Evolutionary conservation across 30 jellyfish, hydroid and myxozoan genomes (phyloP), one percentile per base, ranked within the genome.

Genomic region (Pelagia noctiluca): DNA sequence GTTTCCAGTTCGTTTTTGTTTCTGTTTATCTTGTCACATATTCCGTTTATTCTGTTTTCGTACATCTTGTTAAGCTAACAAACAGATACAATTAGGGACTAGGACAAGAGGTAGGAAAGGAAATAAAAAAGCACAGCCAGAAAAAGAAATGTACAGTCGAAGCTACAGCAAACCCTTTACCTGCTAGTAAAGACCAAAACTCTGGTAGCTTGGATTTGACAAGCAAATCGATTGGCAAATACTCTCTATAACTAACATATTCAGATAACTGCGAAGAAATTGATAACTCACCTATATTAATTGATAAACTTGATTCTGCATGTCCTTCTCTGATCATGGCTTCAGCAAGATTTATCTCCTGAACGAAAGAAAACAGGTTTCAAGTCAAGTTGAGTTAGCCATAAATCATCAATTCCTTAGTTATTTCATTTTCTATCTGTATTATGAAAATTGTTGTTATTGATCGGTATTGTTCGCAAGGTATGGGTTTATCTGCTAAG

Each of bases 321-420:
- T 34, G 57, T 7, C 97, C 97, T 63, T 83, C 87, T 33, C 71
- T 64, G 33, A 90, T 50, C 92, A 90, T 38, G 2, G 49, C 61
- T 18, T 83, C 83, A 37, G 75, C 89, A 54, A 90, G 79, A 24
- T 90, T 76, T 29, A 90, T 63, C 33, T 86, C 96, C 96, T 72
- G 21, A 65, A 85, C 52, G 4, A 22, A 18, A 19, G 50, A 62
- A 1, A 60, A 34, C 7, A 50, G 3, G 24, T 11, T 22, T 33
- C 79, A 71, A 31, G 4, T 8, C 79, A 71, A 25, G 12, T 21
- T 22, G 79, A 25, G 12, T 61, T 25, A 23, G 28, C 12, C 13
- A 10, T 8, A 63, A 32, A 63, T 32, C 23, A 25, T 25, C 2
- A 38, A 7, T 32, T 2, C 25, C 11, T 2, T 37, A 30, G 12